Base-by-base conservation (phyloP, 2,888 invertebrate genomes). In the Amiota mariae region DNA sequence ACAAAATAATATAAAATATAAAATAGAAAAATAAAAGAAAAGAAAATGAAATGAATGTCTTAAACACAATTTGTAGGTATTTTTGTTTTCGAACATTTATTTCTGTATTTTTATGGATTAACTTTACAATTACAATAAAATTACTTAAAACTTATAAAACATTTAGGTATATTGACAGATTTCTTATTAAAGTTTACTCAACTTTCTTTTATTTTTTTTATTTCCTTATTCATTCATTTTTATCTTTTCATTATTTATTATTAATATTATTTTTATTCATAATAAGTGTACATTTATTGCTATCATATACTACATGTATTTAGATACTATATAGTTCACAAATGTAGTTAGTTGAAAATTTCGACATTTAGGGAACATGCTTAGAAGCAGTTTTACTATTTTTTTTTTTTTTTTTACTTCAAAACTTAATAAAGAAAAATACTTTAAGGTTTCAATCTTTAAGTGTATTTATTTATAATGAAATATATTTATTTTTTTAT, bases 71-170 rank as follows among this genome's bases (percentile, higher is more conserved):
- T 36, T 36, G 6, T 36, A 24, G 3, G n/a, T 24, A 2, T 24
- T 36, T 36, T 36, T 36, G 1, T 68, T 68, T 57, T 72, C 49
- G 72, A 83, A 85, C 85, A 81, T 85, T 81, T 74, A 83, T 80
- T 84, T 82, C 76, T 75, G 77, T 85, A 84, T 84, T 84, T 59
- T 83, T 81, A 79, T 76, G 74, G 68, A 74, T 76, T 81, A 80
- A 78, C 76, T 81, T 80, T 70, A 76, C 72, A 77, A 73, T 81
- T 80, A 77, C 80, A 81, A 79, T 85, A 75, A 82, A 77, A 80
- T 75, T 80, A 74, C 77, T 84, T 78, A 75, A 85, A 68, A 68
- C 67, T 68, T 68, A 68, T 49, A 68, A 68, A 68, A 68, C 67
- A 68, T 68, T 68, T 49, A 59, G 15, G 59, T 59, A 68, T 68